Evolutionary conservation across 1,140 invertebrate species (phyloP).

Genomic region (Drosophila paulistorum): DNA sequence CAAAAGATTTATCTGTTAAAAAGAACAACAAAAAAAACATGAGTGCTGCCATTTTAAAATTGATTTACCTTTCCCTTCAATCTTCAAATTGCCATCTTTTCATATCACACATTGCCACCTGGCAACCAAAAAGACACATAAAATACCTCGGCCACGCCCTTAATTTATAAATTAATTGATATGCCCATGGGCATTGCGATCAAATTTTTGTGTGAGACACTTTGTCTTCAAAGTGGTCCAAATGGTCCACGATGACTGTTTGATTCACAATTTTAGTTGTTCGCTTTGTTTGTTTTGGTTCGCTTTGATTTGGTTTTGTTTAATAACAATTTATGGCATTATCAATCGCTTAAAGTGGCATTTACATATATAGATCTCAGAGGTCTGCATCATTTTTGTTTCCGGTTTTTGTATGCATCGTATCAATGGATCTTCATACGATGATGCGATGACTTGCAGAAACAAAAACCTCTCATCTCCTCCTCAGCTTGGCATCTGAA

Average conservation of each 20-base stretch:
- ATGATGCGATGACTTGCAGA: background rate
- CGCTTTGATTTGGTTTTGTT: background rate
- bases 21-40: too few relatives aligned
- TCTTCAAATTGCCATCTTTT: constrained; percentile 2
- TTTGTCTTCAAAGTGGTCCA: background rate
- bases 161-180: constrained; percentile 14
- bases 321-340: constrained; percentile 9
- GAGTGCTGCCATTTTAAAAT: background rate
- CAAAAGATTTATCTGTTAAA: background rate
- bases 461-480: background rate
- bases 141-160: background rate
- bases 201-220: background rate
- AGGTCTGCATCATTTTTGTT: background rate
- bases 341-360: background rate
- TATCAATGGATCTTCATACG: background rate
- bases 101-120: constrained; percentile 4
- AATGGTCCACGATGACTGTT: background rate
- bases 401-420: constrained; percentile 7
- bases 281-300: constrained; percentile 1
- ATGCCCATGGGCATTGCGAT: constrained; percentile 15
- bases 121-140: background rate
- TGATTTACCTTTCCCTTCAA: constrained; percentile 2
- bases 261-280: background rate
- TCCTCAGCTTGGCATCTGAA: background rate
- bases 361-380: constrained; percentile 3